Conservation (phyloP, 2,113 vertebrate genomes). For the Tachysurus fulvidraco region DNA sequence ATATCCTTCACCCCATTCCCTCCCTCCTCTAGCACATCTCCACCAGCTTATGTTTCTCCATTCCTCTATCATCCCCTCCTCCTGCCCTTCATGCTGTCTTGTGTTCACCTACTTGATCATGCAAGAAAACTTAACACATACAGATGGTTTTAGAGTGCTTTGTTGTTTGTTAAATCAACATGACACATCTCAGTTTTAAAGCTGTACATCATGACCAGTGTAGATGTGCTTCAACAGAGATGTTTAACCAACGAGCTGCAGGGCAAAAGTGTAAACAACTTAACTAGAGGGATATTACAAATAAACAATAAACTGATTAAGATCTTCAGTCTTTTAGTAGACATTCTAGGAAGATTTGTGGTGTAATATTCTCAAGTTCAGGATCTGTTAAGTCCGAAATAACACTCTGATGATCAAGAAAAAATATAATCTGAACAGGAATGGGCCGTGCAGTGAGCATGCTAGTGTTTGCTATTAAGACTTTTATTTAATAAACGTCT, state of each 20-base stretch:
- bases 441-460: neutral
- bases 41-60: constrained; percentile 50
- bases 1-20: constrained; percentile 67
- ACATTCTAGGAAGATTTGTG: neutral
- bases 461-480: neutral
- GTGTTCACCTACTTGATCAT: constrained; percentile 19
- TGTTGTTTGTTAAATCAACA: constrained; percentile 56
- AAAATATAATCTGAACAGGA: too few species aligned
- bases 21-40: constrained; percentile 37
- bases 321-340: neutral
- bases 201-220: constrained; percentile 58
- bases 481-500: neutral
- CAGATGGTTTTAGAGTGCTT: constrained; percentile 57
- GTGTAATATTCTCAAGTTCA: neutral
- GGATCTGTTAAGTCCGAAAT: neutral
- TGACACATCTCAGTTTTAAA: neutral
- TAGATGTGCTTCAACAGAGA: neutral
- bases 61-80: constrained; percentile 19
- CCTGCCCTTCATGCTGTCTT: constrained; percentile 36
- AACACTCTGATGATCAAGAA: neutral
- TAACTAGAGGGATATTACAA: neutral
- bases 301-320: neutral
- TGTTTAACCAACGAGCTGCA: neutral
- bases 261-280: neutral
- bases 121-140: constrained; percentile 27